Evolutionary conservation across 1,140 invertebrate species (phyloP).

Genomic region (Nephila pilipes): DNA sequence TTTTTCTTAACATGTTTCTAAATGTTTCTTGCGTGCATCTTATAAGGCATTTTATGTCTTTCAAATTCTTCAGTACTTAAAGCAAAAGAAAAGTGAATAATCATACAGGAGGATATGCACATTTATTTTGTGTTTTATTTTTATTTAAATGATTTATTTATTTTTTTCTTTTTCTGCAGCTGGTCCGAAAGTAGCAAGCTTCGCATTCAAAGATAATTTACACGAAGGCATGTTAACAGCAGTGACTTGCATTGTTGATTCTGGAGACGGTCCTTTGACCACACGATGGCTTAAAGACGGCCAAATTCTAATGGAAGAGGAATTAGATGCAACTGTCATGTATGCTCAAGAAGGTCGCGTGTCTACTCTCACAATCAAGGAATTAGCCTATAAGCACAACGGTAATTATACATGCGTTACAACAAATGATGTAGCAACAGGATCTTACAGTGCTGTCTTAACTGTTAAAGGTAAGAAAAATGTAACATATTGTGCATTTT

Average conservation of each 20-base stretch:
- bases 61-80: too few species aligned
- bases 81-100: too few species aligned
- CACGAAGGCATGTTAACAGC: slow-evolving; percentile 84
- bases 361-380: slow-evolving; percentile 81
- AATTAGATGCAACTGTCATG: slow-evolving; percentile 69
- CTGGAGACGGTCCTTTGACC: slow-evolving; percentile 82
- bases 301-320: slow-evolving; percentile 68
- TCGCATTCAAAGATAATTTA: slow-evolving; percentile 84
- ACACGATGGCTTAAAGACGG: slow-evolving; percentile 85
- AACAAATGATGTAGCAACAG: slow-evolving; percentile 82
- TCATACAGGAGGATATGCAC: too few species aligned
- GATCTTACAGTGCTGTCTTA: slow-evolving; percentile 81
- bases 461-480: slow-evolving; percentile 53
- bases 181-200: slow-evolving; percentile 85
- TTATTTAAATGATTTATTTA: too few species aligned
- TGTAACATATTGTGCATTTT: background rate
- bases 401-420: slow-evolving; percentile 85
- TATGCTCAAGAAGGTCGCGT: slow-evolving; percentile 79
- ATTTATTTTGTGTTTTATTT: too few species aligned
- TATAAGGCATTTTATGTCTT: too few species aligned
- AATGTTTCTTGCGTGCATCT: too few species aligned
- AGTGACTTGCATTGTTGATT: slow-evolving; percentile 81
- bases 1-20: too few species aligned
- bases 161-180: slow-evolving; percentile 80
- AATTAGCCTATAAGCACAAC: slow-evolving; percentile 82